Percentiles rank a stretch among this genome's conserved stretches.
These are phyloP conservation scores for Rattus norvegicus DNA, from an alignment of 2,113 vertebrate genomes.

Conservation along the genomic window GRCr8 NC_086019.1:107629001-107629500, in stretches of 20 bases:
- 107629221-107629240: not conserved
- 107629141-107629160: not conserved
- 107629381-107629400: not conserved
- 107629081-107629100: not conserved
- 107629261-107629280: not conserved
- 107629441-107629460: not conserved
- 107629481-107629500: not conserved
- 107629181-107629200: not conserved
- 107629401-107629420: not conserved
- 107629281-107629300: not conserved
- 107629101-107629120: not conserved
- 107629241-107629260: not conserved
- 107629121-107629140: not conserved
- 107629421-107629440: not conserved
- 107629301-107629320: not conserved
- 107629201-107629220: not conserved
- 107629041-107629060: not conserved
- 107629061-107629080: not conserved
- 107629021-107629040: not conserved
- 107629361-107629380: not conserved
- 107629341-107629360: not conserved
- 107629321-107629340: not conserved
- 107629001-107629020: not conserved
- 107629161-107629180: not conserved
- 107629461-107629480: not conserved